Evolutionary conservation across 2,797 vertebrate genomes (phyloP), one percentile per base, ranked within the genome.

Genomic region (Molossus molossus): DNA sequence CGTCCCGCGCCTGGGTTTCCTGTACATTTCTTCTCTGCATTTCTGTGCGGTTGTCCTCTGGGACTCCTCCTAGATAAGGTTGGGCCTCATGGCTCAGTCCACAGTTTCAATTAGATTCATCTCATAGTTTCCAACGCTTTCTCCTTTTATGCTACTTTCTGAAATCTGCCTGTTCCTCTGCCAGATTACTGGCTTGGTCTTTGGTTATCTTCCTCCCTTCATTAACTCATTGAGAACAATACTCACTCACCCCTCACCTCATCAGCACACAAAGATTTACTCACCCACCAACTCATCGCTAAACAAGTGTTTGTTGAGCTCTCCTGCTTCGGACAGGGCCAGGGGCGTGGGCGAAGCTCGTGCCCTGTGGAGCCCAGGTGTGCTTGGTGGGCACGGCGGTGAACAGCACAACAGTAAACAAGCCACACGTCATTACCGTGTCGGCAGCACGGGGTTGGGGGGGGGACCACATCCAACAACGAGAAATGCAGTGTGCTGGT

Each of bases 51-150:
- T 4, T 90, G 79, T 18, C 27, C 6, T 50, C 11, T 37, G 37
- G 9, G 40, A 27, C 12, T 20, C 14, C 53, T 33, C 0, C n/a
- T 21, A 2, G n/a, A 18, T 9, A 2, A 64, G 15, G 58, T 1
- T 37, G 48, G 57, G 37, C 27, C 29, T 65, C 20, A 14, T 4
- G 53, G 29, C 45, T 18, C 27, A 3, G 53, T 8, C 40, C 40
- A 12, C 17, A 11, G 12, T 58, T 69, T 57, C 57, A 20, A 53
- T 20, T 11, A 73, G 29, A 9, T 6, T 37, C 5, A 10, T 25
- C 4, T 15, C 10, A 13, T 13, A n/a, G 45, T 53, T 62, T 21
- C 57, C 76, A 23, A 20, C 13, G 27, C 60, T 37, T 29, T 77
- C 33, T 55, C 4, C 9, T 29, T 81, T n/a, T 20, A 21, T 12